A percentile compares a stretch with the other conserved stretches of the same genome.
These are phyloP conservation scores for Microplitis mediator DNA, from an alignment of 1,140 invertebrate species.

Conservation along the genomic window DNA sequence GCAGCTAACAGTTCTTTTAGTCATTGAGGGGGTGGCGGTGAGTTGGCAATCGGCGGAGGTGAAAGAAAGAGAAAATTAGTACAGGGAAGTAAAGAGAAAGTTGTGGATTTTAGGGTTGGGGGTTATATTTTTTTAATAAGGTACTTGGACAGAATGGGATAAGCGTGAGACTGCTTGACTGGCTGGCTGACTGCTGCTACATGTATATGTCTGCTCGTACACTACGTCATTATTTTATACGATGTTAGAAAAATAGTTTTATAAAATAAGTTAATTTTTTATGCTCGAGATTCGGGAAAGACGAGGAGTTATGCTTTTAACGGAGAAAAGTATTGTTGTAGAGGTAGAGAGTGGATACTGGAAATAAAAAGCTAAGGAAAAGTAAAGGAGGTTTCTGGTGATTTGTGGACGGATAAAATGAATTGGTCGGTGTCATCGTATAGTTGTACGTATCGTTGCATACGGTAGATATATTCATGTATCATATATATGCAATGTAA, in stretches of 20 bases:
- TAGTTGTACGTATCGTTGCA: slow-evolving; percentile 23
- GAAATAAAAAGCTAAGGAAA: background rate
- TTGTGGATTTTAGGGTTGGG: background rate
- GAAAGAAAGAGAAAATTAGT: background rate
- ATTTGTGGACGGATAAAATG: slow-evolving; percentile 2
- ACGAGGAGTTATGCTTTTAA: too few relatives aligned
- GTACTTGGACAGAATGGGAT: background rate
- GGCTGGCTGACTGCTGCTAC: slow-evolving; percentile 34
- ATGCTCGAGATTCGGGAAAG: too few relatives aligned
- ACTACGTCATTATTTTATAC: slow-evolving; percentile 6
- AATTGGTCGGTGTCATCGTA: slow-evolving; percentile 16
- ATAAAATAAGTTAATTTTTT: background rate
- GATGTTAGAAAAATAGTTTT: too few relatives aligned
- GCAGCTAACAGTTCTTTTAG: too few relatives aligned
- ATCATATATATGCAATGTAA: slow-evolving; percentile 31
- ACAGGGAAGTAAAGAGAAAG: background rate
- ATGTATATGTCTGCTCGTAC: slow-evolving; percentile 40
- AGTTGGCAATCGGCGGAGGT: background rate
- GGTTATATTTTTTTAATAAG: slow-evolving; percentile 13
- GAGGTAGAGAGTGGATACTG: background rate
- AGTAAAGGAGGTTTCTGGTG: too few relatives aligned
- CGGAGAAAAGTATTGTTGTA: too few relatives aligned
- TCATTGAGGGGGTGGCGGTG: too few relatives aligned
- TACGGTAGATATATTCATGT: slow-evolving; percentile 42
- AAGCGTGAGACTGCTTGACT: slow-evolving; percentile 17